Percentiles rank a stretch among this genome's conserved stretches.
phyloP scores from a whole-genome alignment of 1,140 invertebrate species.

The Myzus persicae region DNA sequence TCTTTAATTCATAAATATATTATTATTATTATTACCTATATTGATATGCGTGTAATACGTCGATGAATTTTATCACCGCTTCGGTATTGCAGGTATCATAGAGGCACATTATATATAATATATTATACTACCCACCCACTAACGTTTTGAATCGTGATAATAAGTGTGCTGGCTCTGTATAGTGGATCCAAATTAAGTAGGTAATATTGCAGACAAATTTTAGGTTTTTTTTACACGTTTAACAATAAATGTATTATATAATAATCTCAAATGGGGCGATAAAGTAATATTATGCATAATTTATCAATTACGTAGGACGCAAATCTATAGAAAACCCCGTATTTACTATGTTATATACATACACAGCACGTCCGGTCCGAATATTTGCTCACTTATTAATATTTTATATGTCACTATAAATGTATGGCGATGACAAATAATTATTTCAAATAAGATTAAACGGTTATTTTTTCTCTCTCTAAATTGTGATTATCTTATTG shows the following conservation, averaged over 20 bases:
- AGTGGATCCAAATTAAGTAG: background rate
- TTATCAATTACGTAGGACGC: background rate
- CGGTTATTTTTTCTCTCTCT: background rate
- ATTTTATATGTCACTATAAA: background rate
- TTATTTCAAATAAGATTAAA: background rate
- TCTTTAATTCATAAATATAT: slow-evolving; percentile 19
- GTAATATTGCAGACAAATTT: background rate
- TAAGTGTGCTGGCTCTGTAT: background rate
- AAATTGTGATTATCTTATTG: background rate
- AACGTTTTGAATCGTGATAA: background rate
- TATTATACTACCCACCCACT: background rate
- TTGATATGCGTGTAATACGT: background rate
- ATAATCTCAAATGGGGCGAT: background rate
- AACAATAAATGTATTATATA: background rate
- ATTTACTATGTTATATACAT: background rate
- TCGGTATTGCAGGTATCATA: background rate
- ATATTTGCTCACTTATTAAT: background rate
- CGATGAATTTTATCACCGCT: background rate
- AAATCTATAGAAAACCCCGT: background rate
- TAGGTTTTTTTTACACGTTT: background rate
- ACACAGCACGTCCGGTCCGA: too few species aligned
- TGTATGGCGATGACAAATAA: background rate
- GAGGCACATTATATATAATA: background rate
- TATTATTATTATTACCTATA: background rate
- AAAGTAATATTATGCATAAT: background rate